Base-by-base conservation (phyloP, 1,140 invertebrate genomes). In the Mylabris phalerata region DNA sequence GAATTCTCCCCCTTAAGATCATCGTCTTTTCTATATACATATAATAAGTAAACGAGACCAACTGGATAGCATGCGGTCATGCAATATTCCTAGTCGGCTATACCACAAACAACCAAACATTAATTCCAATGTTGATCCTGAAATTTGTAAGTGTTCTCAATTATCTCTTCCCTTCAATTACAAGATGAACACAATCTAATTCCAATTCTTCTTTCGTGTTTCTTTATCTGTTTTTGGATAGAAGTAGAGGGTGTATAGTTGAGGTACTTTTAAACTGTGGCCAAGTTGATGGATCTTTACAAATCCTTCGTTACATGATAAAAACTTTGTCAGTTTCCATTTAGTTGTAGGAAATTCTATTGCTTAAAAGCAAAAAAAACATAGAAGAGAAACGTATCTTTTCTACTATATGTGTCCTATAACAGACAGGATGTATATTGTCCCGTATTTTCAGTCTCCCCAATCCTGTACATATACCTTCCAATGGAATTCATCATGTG, bases 401-500 rank as follows among this genome's bases (percentile, higher is more conserved):
- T 19, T 19, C 19, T 19, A 19, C 19, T 19, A 19, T 19, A 19
- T 19, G 9, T 51, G 9, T 51, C 11, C 43, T 25, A 42, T 51
- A 42, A 41, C 43, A 41, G 43, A 41, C 50, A 51, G 43, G 50
- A 51, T 51, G 26, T 41, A 41, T 51, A 52, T 52, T 55, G 54
- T 59, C 44, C 40, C 44, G 45, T 52, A 48, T 48, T 55, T 32
- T 32, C 32, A 55, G 51, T 52, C 45, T 57, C 60, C 60, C 60
- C 55, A 19, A 19, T 19, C 19, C 19, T 19, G 1, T 32, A 32
- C 32, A 32, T 32, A 55, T 49, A 50, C 50, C 51, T 63, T 59
- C 55, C 62, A 63, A 61, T 63, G 54, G 59, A 63, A 61, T 63
- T 63, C 55, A 61, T 63, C 62, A 57, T 63, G 50, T 49, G 43